Base-by-base conservation (phyloP, 2,113 vertebrate species). In the Larimichthys crocea region DNA sequence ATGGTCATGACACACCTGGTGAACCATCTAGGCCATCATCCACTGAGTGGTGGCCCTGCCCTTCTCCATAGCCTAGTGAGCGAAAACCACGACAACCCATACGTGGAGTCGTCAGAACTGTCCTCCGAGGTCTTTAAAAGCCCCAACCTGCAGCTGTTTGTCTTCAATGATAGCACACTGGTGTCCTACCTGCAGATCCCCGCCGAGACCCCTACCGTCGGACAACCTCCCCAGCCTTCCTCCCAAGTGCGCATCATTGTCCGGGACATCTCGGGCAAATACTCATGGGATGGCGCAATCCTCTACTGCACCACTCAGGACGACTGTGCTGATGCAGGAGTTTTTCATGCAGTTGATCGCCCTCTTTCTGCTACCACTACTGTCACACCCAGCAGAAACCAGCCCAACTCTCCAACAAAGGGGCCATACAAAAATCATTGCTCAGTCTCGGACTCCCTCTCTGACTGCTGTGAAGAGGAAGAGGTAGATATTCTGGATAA, bases 1-100 rank as follows among this genome's bases (percentile, higher is more conserved):
- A 98, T 99, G 97, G 95, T 99, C 76, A 99, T 99, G 98, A 96
- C 97, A 5, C 98, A 99, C 89, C 95, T 99, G 12, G 97, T 99
- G 81, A 99, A 99, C 91, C 97, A 99, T 92, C 92, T 99, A 74
- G 96, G 98, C 26, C 98, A 99, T 85, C 97, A 97, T 85, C 98
- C 98, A 0, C 95, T 99, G 11, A 96, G 93, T 0, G 97, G 97
- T 6, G 98, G 97, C 24, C 98, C 98, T 0, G 98, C 98, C 3
- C 89, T 99, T 31, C 96, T 99, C 31, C 97, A 99, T 86, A 99
- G 98, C 85, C 95, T 99, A 8, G 95, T 99, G 35, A 98, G 96
- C 0, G 98, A 99, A 93, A 97, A 98, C 88, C 98, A 99, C 0
- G 97, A 99, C 94, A 99, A 99, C 49, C 95, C 93, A 0, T 97